Percentiles rank a stretch among this genome's conserved stretches.
These are phyloP conservation scores for Dendrolimus pini DNA, from an alignment of 2,888 invertebrate genomes.

Conservation along the genomic window DNA sequence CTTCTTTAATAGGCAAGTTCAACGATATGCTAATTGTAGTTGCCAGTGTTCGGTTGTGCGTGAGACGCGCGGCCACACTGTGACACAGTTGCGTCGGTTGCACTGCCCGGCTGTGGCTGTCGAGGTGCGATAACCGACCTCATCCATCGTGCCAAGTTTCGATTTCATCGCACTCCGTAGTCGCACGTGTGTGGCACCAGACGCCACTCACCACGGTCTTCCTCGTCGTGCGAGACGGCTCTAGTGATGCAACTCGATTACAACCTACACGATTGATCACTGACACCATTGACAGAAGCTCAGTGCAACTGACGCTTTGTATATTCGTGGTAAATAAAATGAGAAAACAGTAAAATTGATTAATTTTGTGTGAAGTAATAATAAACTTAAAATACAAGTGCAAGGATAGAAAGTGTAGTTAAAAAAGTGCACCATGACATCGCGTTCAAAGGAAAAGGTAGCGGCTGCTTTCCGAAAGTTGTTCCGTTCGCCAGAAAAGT, in stretches of 20 bases:
- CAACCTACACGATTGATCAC: neutral
- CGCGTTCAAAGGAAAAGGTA: slow-evolving; percentile 88
- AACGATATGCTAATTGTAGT: neutral
- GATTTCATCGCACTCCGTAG: slow-evolving; percentile 55
- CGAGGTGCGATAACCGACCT: slow-evolving; percentile 57
- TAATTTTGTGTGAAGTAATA: slow-evolving; percentile 21
- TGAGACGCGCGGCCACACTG: slow-evolving; percentile 43
- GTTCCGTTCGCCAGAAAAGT: slow-evolving; percentile 84
- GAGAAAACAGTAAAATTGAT: slow-evolving; percentile 31
- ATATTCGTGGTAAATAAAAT: slow-evolving; percentile 31
- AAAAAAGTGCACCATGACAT: slow-evolving; percentile 78
- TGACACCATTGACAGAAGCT: neutral
- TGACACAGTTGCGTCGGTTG: slow-evolving; percentile 43
- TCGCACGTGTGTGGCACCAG: slow-evolving; percentile 48
- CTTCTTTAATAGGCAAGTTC: neutral
- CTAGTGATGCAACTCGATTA: slow-evolving; percentile 34
- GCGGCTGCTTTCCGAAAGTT: slow-evolving; percentile 87
- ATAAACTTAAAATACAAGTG: slow-evolving; percentile 34
- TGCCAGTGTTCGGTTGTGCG: slow-evolving; percentile 24
- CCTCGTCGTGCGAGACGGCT: slow-evolving; percentile 38
- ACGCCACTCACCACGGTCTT: slow-evolving; percentile 26
- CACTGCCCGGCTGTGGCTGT: slow-evolving; percentile 26
- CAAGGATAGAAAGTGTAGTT: slow-evolving; percentile 32
- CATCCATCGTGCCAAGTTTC: slow-evolving; percentile 55
- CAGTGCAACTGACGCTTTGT: slow-evolving; percentile 33